Conservation (phyloP, 2,113 vertebrate species). For the Platichthys stellatus region DNA sequence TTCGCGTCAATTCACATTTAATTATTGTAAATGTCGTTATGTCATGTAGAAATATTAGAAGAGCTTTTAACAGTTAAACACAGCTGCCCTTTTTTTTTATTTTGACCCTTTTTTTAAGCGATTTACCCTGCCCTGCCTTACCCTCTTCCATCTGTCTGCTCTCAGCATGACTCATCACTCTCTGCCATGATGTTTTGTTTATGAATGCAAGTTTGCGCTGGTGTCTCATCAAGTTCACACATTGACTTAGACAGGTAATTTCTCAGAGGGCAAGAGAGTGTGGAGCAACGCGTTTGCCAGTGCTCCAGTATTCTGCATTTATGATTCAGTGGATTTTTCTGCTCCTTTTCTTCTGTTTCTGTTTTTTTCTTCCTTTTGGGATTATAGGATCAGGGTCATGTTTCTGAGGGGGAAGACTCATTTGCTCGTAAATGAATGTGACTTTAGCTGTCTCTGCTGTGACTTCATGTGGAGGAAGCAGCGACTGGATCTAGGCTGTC, state of each 20-base stretch:
- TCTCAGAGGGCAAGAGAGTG: slow-evolving; percentile 30
- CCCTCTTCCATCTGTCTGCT: slow-evolving; percentile 43
- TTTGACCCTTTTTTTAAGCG: slow-evolving; percentile 40
- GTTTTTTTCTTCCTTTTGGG: slow-evolving; percentile 7
- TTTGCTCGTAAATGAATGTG: slow-evolving; percentile 34
- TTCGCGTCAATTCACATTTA: slow-evolving; percentile 10
- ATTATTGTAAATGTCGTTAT: neutral
- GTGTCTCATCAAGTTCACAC: slow-evolving; percentile 51
- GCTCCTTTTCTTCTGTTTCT: slow-evolving; percentile 15
- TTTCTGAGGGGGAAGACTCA: slow-evolving; percentile 30
- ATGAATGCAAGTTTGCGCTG: slow-evolving; percentile 44
- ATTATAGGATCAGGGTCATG: slow-evolving; percentile 35
- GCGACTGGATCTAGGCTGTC: slow-evolving; percentile 21
- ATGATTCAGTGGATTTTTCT: slow-evolving; percentile 18
- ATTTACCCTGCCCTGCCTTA: slow-evolving; percentile 17
- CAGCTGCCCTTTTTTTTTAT: neutral
- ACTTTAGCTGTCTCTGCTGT: slow-evolving; percentile 35
- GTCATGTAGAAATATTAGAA: neutral
- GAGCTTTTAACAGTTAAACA: slow-evolving; percentile 3
- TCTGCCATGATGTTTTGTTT: slow-evolving; percentile 55
- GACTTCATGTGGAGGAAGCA: slow-evolving; percentile 32
- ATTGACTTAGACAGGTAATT: slow-evolving; percentile 40
- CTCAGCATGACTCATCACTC: slow-evolving; percentile 66
- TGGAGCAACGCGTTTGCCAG: slow-evolving; percentile 13
- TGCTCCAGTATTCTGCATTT: slow-evolving; percentile 21